Percentiles rank a stretch among this genome's conserved stretches.
phyloP scores from a whole-genome alignment of 2,113 vertebrate genomes.

The Notiomystis cincta region DNA sequence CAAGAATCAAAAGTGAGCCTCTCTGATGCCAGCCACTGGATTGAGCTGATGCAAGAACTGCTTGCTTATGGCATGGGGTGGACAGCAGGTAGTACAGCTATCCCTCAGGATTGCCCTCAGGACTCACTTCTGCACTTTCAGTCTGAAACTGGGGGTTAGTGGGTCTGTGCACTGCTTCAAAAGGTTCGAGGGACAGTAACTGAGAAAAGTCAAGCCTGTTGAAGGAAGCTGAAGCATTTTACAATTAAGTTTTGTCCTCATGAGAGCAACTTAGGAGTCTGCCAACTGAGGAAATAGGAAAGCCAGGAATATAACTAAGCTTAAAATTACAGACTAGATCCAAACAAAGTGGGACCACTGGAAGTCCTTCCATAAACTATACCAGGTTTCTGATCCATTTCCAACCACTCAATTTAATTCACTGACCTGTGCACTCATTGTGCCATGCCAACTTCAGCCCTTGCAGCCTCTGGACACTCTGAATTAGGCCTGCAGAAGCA shows the following conservation, averaged over 20 bases:
- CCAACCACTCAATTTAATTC: neutral
- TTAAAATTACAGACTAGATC: neutral
- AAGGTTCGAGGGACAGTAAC: neutral
- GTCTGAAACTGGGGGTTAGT: neutral
- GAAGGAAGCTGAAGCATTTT: neutral
- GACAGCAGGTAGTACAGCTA: neutral
- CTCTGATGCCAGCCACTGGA: neutral
- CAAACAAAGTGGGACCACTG: neutral
- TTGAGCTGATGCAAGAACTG: neutral
- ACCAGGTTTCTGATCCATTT: neutral
- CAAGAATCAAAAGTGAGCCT: neutral
- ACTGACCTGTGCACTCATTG: neutral
- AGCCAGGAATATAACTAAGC: neutral
- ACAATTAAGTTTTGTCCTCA: neutral
- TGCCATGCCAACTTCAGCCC: neutral
- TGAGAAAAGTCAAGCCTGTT: neutral
- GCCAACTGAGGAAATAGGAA: neutral
- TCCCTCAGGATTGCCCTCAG: neutral
- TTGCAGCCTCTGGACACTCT: neutral
- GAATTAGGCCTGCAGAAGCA: neutral
- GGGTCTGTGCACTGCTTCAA: neutral
- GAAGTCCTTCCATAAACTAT: neutral
- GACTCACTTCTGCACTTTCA: neutral
- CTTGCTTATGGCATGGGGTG: rapidly evolving
- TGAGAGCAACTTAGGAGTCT: neutral